These are phyloP conservation scores for Macroramphosus scolopax DNA, from an alignment of 2,797 vertebrate genomes.

Conservation along the genomic window DNA sequence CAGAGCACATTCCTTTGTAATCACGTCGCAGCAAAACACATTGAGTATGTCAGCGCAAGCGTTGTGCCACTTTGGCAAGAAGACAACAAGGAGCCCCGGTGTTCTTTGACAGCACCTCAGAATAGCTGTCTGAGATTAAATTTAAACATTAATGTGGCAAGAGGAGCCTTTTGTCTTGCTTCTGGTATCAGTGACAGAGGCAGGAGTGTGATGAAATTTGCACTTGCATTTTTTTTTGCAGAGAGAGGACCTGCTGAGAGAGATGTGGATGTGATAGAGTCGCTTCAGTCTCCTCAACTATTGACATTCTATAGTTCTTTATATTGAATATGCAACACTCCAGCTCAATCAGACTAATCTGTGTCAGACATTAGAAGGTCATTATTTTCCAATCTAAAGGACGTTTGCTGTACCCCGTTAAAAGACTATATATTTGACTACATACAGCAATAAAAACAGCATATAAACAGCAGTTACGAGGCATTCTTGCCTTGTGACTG, in stretches of 20 bases:
- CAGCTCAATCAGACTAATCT: neutral
- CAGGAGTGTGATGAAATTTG: conserved; percentile 46
- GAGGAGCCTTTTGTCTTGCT: conserved; percentile 43
- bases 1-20: conserved; percentile 64
- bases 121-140: conserved; percentile 45
- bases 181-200: conserved; percentile 27
- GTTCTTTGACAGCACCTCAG: conserved; percentile 35
- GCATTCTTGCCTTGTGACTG: conserved; percentile 2
- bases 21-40: conserved; percentile 55
- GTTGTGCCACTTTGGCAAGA: conserved; percentile 30
- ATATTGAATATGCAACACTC: conserved; percentile 1
- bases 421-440: too few species aligned
- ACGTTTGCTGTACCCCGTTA: too few species aligned
- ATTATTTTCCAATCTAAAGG: neutral
- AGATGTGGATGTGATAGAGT: conserved; percentile 1
- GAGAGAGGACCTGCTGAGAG: conserved; percentile 12
- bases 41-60: conserved; percentile 39
- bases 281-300: conserved; percentile 9
- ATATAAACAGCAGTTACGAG: too few species aligned
- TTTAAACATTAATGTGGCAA: conserved; percentile 50
- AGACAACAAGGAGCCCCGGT: conserved; percentile 32
- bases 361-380: neutral
- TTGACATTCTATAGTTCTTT: conserved; percentile 3
- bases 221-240: conserved; percentile 50
- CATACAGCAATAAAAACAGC: too few species aligned